Base-by-base conservation (phyloP, 2,797 vertebrate species). In the Percopsis omiscomaycus region DNA sequence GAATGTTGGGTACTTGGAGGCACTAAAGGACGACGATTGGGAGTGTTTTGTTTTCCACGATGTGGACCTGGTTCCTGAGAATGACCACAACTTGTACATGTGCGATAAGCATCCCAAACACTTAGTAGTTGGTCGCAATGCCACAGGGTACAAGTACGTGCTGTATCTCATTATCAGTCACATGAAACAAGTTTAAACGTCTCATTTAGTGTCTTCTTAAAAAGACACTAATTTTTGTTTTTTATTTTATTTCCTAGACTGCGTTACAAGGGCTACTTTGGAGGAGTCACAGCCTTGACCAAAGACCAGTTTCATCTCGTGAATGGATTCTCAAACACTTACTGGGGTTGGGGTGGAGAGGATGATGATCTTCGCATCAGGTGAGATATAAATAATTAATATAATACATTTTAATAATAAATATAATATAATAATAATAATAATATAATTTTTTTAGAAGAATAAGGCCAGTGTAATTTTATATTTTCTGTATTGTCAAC, bases 301-400 rank as follows among this genome's bases (percentile, higher is more conserved):
- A 93, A 75, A 86, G 91, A 96, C 1, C 97, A 99, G 59, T 98
- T 99, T 86, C 78, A 74, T 68, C 89, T 86, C 84, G 95, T 98
- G 60, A 99, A 99, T 71, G 97, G 97, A 76, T 99, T 98, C 86
- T 95, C 97, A 61, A 99, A 99, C 91, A 91, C 76, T 48, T 99
- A 98, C 92, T 98, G 97, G 97, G 97, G 97, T 47, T 99, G 97
- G 97, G 97, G 97, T 29, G 97, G 94, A 77, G 97, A 99, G 89
- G 97, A 99, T 14, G 97, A 99, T 1, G 97, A 99, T 79, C 95
- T 99, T 72, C 92, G 95, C 56, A 91, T 93, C 87, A 95, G 97
- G 97, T 98, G 80, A 93, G 65, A 44, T 22, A 6, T 13, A 30
- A 14, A 59, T 4, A 55, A 71, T 45, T 57, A 8, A 4, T 10